These are phyloP conservation scores for Miltochrista miniata DNA, from an alignment of 2,888 invertebrate genomes.

Conservation along the genomic window DNA sequence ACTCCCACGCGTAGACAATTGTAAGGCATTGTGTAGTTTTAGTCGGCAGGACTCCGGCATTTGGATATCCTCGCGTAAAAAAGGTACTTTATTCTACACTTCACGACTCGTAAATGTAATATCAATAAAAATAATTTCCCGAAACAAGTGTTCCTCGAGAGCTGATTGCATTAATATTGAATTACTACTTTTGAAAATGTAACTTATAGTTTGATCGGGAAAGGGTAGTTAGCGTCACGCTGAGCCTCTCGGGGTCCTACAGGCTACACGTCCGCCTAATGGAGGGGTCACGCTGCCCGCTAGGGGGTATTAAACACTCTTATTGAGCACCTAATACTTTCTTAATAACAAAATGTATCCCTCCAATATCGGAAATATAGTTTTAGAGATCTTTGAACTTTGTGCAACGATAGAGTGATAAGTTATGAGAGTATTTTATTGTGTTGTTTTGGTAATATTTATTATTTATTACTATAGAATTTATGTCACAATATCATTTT, in stretches of 20 bases:
- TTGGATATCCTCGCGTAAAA: too few species aligned
- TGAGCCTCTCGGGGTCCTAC: conserved; percentile 65
- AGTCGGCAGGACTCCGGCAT: too few species aligned
- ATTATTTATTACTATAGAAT: too few species aligned
- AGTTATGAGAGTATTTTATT: conserved; percentile 20
- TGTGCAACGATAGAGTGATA: conserved; percentile 6
- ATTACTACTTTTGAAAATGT: conserved; percentile 44
- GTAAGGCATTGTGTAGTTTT: too few species aligned
- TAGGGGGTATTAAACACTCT: conserved; percentile 68
- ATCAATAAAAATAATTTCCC: too few species aligned
- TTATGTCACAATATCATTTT: too few species aligned
- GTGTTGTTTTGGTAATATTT: too few species aligned
- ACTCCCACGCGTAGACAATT: too few species aligned
- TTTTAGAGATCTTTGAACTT: conserved; percentile 15
- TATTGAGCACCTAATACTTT: conserved; percentile 67
- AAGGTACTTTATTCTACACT: too few species aligned
- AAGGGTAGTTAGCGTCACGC: conserved; percentile 53
- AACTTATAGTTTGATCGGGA: conserved; percentile 41
- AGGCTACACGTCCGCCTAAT: conserved; percentile 68
- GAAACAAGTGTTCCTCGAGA: conserved; percentile 19
- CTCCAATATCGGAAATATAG: conserved; percentile 26
- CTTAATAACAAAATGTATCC: conserved; percentile 63
- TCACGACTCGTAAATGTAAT: too few species aligned
- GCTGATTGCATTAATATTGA: conserved; percentile 51
- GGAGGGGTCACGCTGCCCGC: conserved; percentile 58